A percentile compares a stretch with the other conserved stretches of the same genome.
Evolutionary conservation across 2,888 invertebrate genomes (phyloP).

Genomic region (Tanaodytes sp.): DNA sequence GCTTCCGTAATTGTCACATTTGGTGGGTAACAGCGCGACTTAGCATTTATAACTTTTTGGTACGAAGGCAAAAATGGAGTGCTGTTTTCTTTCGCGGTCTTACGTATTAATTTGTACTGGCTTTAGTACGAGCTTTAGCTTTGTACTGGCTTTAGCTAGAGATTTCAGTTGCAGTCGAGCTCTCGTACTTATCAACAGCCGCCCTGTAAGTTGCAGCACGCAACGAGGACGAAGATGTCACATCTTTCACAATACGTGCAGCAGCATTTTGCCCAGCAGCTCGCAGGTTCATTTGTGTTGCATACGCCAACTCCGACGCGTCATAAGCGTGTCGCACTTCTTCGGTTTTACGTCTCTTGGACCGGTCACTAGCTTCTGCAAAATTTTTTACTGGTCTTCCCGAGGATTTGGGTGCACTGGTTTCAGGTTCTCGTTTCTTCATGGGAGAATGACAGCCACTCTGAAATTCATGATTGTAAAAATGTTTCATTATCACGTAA

Average conservation of each 20-base stretch:
- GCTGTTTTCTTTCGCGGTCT: no score
- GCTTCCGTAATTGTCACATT: neutral
- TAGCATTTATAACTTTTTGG: no score
- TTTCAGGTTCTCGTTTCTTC: neutral
- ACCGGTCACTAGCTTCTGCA: slow-evolving; percentile 2
- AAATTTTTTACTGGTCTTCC: slow-evolving; percentile 7
- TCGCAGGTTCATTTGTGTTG: slow-evolving; percentile 9
- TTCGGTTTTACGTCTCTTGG: slow-evolving; percentile 9
- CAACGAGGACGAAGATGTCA: neutral
- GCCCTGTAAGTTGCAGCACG: neutral
- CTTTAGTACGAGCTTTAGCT: no score
- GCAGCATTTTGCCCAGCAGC: neutral
- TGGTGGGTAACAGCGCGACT: no score
- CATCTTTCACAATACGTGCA: neutral
- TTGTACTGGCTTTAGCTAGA: no score
- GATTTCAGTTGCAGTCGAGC: no score
- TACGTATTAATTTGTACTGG: no score
- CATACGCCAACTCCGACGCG: neutral
- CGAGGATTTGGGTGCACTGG: neutral
- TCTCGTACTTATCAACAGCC: no score
- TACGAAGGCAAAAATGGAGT: no score
- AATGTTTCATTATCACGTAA: neutral
- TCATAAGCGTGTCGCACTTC: slow-evolving; percentile 5
- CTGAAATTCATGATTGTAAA: neutral
- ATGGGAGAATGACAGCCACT: neutral